These are phyloP conservation scores for Bos taurus DNA, from an alignment of 2,113 vertebrate species.

Conservation along the genomic window ARS-UCD2.0 NC_037351.1:50167001-50167500, in stretches of 20 bases:
- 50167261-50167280: background rate
- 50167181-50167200: background rate
- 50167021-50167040: background rate
- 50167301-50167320: background rate
- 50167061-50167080: background rate
- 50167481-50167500: background rate
- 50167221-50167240: background rate
- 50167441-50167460: background rate
- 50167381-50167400: background rate
- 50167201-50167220: background rate
- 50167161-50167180: background rate
- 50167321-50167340: background rate
- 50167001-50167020: background rate
- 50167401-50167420: background rate
- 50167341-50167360: accelerated
- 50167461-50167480: background rate
- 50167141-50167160: background rate
- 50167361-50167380: accelerated
- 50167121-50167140: background rate
- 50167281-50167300: background rate
- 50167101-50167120: background rate
- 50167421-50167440: background rate
- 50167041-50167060: background rate
- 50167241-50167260: background rate
- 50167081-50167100: background rate